Percentiles rank a stretch among this genome's conserved stretches.
Evolutionary conservation across 2,888 invertebrate species (phyloP).

Genomic region (Taphrorychus bicolor): DNA sequence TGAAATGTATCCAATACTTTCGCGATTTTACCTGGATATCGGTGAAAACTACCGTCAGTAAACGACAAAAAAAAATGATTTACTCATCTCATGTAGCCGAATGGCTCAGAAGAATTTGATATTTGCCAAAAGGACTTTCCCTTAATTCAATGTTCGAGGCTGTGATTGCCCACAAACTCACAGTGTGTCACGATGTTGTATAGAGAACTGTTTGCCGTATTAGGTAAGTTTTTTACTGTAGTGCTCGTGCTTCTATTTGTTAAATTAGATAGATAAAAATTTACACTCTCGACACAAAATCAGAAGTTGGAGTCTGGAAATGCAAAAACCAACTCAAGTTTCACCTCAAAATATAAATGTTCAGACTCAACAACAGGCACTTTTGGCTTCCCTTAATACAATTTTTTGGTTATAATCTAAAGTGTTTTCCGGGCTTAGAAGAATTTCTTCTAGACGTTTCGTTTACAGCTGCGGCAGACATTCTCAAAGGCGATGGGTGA

Average conservation of each 20-base stretch:
- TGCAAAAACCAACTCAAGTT: no score
- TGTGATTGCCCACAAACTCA: no score
- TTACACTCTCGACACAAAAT: not conserved
- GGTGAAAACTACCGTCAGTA: constrained; percentile 5
- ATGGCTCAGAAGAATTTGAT: not conserved
- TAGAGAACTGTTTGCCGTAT: constrained; percentile 31
- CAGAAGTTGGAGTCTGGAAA: not conserved
- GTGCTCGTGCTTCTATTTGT: not conserved
- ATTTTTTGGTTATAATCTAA: no score
- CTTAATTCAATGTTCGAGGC: constrained; percentile 18
- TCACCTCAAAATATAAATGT: no score
- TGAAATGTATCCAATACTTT: constrained; percentile 19
- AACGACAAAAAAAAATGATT: not conserved
- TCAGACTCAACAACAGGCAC: no score
- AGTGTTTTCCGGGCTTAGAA: no score
- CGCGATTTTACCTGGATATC: constrained; percentile 17
- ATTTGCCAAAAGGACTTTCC: not conserved
- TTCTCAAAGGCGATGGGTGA: no score
- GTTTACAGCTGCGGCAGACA: no score
- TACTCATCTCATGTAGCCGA: not conserved
- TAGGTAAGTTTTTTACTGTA: constrained; percentile 26
- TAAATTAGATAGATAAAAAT: not conserved
- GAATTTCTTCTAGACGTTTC: no score
- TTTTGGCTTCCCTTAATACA: no score
- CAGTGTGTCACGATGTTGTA: constrained; percentile 28